Evolutionary conservation across 1,140 invertebrate genomes (phyloP).

Genomic region (Nasonia longicornis): DNA sequence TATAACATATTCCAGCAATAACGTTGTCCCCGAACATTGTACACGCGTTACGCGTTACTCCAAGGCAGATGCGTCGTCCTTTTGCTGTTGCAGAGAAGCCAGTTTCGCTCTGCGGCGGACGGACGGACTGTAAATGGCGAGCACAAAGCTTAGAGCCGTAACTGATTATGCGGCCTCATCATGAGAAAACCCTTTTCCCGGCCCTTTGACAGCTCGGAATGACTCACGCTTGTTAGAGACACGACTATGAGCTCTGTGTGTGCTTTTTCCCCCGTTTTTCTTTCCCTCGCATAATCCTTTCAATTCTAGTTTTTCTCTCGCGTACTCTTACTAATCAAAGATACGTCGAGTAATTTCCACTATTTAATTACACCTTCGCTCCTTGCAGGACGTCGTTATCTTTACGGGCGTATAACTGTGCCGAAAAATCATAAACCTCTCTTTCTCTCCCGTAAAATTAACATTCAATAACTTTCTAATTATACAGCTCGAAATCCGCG

Average conservation of each 20-base stretch:
- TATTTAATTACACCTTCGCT: no score
- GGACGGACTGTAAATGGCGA: constrained; percentile 23
- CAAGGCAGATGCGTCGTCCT: background rate
- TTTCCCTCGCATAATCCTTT: background rate
- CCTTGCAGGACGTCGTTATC: background rate
- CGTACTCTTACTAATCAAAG: background rate
- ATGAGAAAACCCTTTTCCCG: constrained; percentile 11
- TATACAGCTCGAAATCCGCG: background rate
- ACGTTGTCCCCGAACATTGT: no score
- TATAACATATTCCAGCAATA: no score
- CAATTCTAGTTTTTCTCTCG: background rate
- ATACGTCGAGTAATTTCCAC: no score
- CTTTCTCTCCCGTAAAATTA: background rate
- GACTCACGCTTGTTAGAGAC: background rate
- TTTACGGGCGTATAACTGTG: background rate
- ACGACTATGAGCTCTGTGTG: background rate
- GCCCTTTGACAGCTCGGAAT: constrained; percentile 38
- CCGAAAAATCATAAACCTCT: background rate
- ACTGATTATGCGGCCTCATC: constrained; percentile 34
- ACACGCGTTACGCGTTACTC: constrained; percentile 9
- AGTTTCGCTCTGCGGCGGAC: constrained; percentile 1
- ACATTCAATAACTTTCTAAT: constrained; percentile 1
- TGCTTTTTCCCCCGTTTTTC: background rate
- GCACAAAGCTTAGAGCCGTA: background rate
- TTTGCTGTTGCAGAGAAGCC: constrained; percentile 20